Evolutionary conservation across 2,113 vertebrate species (phyloP).

Genomic region (Dipodomys merriami): DNA sequence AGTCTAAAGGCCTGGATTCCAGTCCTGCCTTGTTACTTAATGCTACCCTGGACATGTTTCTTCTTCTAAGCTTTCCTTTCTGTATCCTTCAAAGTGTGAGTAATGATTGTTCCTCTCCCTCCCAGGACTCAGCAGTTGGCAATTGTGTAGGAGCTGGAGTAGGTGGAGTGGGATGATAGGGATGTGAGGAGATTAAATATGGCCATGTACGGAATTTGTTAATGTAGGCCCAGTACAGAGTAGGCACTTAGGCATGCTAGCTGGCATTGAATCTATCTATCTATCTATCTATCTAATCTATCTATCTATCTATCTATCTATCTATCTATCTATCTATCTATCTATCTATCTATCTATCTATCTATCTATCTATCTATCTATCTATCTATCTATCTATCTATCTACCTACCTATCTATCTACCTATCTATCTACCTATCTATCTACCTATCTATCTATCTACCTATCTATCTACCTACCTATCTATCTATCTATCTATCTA

Average conservation of each 20-base stretch:
- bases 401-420: too few species aligned
- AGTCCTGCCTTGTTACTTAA: not conserved
- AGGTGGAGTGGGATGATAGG: not conserved
- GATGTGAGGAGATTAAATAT: not conserved
- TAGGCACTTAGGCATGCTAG: not conserved
- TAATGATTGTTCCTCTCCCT: not conserved
- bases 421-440: not conserved
- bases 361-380: too few species aligned
- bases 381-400: not conserved
- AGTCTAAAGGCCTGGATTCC: not conserved
- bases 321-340: too few species aligned
- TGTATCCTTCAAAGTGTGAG: not conserved
- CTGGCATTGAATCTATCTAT: not conserved
- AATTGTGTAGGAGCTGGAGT: not conserved
- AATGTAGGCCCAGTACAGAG: not conserved
- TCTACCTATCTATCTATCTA: not conserved
- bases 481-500: too few species aligned
- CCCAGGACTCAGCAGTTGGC: not conserved
- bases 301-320: not conserved
- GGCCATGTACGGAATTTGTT: not conserved
- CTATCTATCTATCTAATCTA: not conserved
- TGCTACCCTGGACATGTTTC: not conserved
- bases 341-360: too few species aligned
- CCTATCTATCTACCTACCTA: too few species aligned
- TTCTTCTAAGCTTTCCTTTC: not conserved